Evolutionary conservation across 2,113 vertebrate species (phyloP).

Genomic region (Anthoscopus minutus): DNA sequence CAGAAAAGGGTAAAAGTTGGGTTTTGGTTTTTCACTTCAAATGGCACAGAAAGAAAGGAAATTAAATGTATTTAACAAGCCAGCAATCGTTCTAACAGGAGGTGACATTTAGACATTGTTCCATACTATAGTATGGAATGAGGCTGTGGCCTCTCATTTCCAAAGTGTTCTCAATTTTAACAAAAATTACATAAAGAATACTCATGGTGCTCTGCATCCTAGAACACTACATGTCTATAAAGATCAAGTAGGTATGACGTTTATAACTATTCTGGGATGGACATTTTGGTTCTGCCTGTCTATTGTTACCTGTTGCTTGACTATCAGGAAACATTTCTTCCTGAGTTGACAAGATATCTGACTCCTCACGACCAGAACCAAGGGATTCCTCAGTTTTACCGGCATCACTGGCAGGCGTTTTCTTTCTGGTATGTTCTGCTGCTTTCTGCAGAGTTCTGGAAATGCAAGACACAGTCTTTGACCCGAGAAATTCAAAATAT

Average conservation of each 20-base stretch:
- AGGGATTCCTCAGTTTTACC: slow-evolving; percentile 42
- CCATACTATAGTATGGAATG: neutral
- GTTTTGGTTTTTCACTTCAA: neutral
- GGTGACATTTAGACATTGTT: neutral
- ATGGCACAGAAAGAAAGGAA: neutral
- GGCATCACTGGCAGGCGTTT: slow-evolving; percentile 47
- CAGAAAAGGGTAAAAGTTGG: neutral
- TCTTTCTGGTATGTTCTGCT: slow-evolving; percentile 13
- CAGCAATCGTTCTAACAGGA: neutral
- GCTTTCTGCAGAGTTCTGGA: slow-evolving; percentile 47
- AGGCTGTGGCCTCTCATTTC: neutral
- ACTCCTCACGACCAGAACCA: slow-evolving; percentile 49
- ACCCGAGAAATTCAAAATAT: slow-evolving; percentile 39
- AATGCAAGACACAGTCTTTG: slow-evolving; percentile 72
- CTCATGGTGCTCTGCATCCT: neutral
- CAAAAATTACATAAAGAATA: neutral
- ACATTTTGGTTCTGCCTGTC: neutral
- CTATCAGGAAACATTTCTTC: slow-evolving; percentile 85
- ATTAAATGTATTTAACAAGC: neutral
- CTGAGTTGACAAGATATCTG: slow-evolving; percentile 80
- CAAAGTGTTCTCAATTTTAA: neutral
- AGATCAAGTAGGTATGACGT: neutral
- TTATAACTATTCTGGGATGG: neutral
- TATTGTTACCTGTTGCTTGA: slow-evolving; percentile 57
- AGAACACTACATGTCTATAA: neutral